Evolutionary conservation across 2,113 vertebrate species (phyloP).

Genomic region (Spermophilus dauricus): DNA sequence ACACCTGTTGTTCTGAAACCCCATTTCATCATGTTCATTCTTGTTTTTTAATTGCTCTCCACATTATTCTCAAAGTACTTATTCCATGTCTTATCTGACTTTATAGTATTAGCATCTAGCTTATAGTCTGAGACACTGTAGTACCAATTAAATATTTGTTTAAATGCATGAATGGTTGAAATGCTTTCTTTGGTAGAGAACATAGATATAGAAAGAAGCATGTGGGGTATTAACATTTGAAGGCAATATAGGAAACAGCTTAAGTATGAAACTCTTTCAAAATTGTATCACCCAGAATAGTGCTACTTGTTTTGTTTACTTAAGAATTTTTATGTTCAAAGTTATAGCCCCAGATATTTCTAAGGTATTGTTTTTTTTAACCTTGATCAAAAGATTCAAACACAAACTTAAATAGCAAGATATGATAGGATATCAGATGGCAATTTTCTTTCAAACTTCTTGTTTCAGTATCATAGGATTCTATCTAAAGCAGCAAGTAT

Average conservation of each 20-base stretch:
- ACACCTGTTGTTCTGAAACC: not conserved
- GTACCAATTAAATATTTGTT: not conserved
- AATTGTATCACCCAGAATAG: not conserved
- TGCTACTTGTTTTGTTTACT: not conserved
- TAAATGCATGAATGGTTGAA: not conserved
- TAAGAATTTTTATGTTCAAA: not conserved
- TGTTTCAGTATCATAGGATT: not conserved
- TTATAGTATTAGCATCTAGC: not conserved
- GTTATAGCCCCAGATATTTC: not conserved
- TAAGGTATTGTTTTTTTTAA: not conserved
- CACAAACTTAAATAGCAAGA: not conserved
- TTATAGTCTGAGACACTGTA: not conserved
- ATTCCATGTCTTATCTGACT: not conserved
- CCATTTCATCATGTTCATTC: not conserved
- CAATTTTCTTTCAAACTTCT: constrained; percentile 20
- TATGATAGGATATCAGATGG: not conserved
- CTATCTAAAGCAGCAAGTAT: not conserved
- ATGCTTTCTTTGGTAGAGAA: not conserved
- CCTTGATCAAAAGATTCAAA: not conserved
- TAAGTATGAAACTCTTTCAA: not conserved
- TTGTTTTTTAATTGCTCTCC: not conserved
- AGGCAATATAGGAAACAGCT: not conserved
- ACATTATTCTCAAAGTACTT: not conserved
- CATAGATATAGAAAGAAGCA: not conserved
- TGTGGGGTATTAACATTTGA: not conserved